Conservation (phyloP, 2,888 invertebrate genomes). For the Eupsilia transversa region DNA sequence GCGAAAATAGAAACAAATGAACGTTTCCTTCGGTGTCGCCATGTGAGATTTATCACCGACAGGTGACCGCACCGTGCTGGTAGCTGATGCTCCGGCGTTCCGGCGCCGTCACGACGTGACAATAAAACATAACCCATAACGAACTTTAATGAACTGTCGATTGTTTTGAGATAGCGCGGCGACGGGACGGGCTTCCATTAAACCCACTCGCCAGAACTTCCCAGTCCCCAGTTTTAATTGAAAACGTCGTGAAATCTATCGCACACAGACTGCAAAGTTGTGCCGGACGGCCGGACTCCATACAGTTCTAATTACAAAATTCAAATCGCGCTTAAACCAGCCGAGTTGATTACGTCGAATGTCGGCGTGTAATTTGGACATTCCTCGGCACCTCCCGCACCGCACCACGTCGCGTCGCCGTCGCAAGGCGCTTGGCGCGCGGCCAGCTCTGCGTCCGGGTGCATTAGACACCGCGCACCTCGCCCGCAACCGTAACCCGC, state of each 20-base stretch:
- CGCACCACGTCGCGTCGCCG: conserved; percentile 24
- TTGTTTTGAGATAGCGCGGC: conserved; percentile 66
- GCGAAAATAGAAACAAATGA: conserved; percentile 33
- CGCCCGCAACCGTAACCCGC: conserved; percentile 26
- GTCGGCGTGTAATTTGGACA: conserved; percentile 71
- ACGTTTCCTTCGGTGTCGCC: conserved; percentile 26
- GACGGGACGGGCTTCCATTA: conserved; percentile 34
- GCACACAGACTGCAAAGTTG: conserved; percentile 53
- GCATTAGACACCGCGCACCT: conserved; percentile 51
- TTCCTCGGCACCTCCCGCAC: conserved; percentile 59
- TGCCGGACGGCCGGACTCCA: conserved; percentile 51
- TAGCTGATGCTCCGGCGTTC: conserved; percentile 20
- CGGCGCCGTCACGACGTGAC: conserved; percentile 42
- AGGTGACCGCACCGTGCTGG: conserved; percentile 24
- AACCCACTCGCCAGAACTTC: conserved; percentile 53
- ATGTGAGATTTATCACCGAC: conserved; percentile 31
- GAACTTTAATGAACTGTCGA: conserved; percentile 69
- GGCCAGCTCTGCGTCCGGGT: conserved; percentile 55
- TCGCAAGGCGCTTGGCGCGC: conserved; percentile 41
- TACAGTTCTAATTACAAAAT: conserved; percentile 75
- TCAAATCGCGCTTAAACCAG: conserved; percentile 71
- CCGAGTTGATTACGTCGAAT: conserved; percentile 72
- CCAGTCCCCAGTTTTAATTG: conserved; percentile 68
- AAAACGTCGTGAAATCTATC: conserved; percentile 67
- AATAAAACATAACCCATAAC: conserved; percentile 68